phyloP scores from a whole-genome alignment of 53 echinoderm and acorn worm genomes.

The Hippasteria phrygiana region DNA sequence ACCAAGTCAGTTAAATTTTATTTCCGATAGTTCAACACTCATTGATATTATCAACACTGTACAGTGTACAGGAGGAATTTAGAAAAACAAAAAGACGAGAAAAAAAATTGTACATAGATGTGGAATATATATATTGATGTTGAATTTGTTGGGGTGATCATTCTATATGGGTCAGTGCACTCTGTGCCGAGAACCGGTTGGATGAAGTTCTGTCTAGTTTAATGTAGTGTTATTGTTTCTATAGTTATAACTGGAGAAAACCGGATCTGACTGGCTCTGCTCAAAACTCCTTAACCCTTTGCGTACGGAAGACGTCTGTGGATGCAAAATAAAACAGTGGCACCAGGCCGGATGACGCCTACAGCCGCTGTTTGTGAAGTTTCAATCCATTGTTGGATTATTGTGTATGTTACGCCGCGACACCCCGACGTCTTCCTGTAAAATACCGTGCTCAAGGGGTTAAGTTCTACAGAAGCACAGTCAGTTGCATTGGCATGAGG shows the following conservation, averaged over 20 bases:
- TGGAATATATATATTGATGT: slow-evolving; percentile 49
- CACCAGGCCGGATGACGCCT: no score
- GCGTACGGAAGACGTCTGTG: no score
- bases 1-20: slow-evolving; percentile 9
- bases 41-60: slow-evolving; percentile 7
- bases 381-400: no score
- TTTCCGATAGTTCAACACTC: background rate
- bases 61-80: slow-evolving; percentile 54
- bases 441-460: no score
- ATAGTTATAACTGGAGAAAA: background rate
- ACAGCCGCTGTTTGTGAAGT: no score
- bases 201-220: background rate
- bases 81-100: background rate
- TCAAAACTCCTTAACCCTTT: no score
- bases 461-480: background rate
- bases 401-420: no score
- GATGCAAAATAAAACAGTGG: no score
- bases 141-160: background rate
- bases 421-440: no score
- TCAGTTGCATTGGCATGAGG: background rate
- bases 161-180: background rate
- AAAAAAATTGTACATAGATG: slow-evolving; percentile 13
- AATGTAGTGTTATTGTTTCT: background rate
- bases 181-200: slow-evolving; percentile 2
- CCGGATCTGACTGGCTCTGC: slow-evolving; percentile 22